Conservation (phyloP, 2,888 invertebrate species). For the Phengaris alcon region DNA sequence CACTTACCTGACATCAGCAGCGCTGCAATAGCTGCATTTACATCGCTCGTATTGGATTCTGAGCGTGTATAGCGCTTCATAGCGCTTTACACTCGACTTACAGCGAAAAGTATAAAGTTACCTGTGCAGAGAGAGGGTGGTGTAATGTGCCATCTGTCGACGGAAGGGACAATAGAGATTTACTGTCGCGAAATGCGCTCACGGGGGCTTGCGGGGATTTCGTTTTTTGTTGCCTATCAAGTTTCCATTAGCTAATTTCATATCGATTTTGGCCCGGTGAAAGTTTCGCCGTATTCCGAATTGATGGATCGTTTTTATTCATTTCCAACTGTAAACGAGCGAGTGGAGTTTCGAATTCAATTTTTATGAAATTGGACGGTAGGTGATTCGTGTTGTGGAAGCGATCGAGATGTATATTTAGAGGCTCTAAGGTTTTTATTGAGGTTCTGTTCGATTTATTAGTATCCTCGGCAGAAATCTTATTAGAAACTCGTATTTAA, state of each 20-base stretch:
- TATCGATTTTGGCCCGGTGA: conserved; percentile 65
- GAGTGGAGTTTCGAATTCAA: conserved; percentile 60
- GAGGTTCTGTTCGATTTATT: conserved; percentile 9
- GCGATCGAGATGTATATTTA: conserved; percentile 39
- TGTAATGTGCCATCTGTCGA: conserved; percentile 67
- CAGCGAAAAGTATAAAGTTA: conserved; percentile 59
- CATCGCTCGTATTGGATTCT: conserved; percentile 29
- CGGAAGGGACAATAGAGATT: conserved; percentile 65
- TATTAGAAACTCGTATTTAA: neutral
- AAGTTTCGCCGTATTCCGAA: conserved; percentile 59
- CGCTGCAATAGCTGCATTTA: conserved; percentile 44
- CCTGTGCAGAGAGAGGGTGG: conserved; percentile 58
- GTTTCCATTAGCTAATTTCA: conserved; percentile 78
- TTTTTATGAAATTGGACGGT: conserved; percentile 58
- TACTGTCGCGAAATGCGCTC: conserved; percentile 71
- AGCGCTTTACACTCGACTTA: conserved; percentile 45
- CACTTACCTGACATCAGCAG: conserved; percentile 55
- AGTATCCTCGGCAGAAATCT: neutral
- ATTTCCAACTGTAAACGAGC: conserved; percentile 58
- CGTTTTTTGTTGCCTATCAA: conserved; percentile 75
- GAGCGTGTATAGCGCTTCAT: conserved; percentile 45
- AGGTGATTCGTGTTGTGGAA: conserved; percentile 47
- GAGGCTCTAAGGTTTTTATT: conserved; percentile 6
- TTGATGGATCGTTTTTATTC: conserved; percentile 75
- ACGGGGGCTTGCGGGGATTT: conserved; percentile 62